A percentile compares a stretch with the other conserved stretches of the same genome.
phyloP scores from a whole-genome alignment of 1,140 invertebrate species.

The Steinernema khuongi region DNA sequence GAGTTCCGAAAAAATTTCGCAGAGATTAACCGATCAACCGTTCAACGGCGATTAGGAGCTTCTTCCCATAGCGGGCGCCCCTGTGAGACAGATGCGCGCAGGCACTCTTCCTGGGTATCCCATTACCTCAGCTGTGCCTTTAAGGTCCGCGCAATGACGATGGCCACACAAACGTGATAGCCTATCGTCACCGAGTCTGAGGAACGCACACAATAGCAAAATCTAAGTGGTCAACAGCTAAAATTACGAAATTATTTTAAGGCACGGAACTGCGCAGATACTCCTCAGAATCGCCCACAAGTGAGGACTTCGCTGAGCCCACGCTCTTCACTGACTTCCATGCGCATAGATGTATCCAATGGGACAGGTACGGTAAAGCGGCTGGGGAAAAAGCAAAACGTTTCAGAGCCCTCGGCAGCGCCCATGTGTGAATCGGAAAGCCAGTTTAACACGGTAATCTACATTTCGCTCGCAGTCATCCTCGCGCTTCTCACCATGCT shows the following conservation, averaged over 20 bases:
- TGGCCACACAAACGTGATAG: too few relatives aligned
- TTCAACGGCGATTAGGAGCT: constrained; percentile 5
- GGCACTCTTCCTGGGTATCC: not conserved
- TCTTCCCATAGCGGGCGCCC: constrained; percentile 1
- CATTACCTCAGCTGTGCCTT: not conserved
- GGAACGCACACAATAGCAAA: too few relatives aligned
- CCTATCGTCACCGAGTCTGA: too few relatives aligned
- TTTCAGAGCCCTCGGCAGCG: not conserved
- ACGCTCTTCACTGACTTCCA: not conserved
- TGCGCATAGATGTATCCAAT: not conserved
- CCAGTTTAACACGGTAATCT: not conserved
- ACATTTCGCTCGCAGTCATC: not conserved
- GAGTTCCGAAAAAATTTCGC: not conserved
- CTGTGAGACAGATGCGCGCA: not conserved
- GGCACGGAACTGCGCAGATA: not conserved
- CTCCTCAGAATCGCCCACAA: not conserved
- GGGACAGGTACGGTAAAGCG: not conserved
- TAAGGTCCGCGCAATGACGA: not conserved
- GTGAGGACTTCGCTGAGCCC: not conserved
- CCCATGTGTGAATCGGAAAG: not conserved
- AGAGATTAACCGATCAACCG: constrained; percentile 3
- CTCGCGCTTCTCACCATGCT: not conserved
- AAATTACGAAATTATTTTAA: not conserved
- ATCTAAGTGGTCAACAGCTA: not conserved
- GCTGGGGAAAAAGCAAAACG: not conserved